phyloP scores from a whole-genome alignment of 1,140 invertebrate species.

The Zaprionus africanus region DNA sequence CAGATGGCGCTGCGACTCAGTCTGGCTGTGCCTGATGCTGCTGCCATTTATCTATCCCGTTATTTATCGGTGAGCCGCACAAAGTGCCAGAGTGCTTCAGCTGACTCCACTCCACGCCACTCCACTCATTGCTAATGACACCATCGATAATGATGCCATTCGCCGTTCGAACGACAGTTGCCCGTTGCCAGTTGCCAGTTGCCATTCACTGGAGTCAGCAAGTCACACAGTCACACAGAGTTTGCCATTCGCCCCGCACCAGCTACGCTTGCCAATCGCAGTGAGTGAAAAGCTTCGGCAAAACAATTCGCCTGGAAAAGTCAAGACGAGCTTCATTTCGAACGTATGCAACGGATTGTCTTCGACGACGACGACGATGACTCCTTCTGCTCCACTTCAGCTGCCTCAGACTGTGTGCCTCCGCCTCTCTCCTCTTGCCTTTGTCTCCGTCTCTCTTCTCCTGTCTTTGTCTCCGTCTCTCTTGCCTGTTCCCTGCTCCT shows the following conservation, averaged over 20 bases:
- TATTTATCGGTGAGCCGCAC: conserved; percentile 26
- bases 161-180: not conserved
- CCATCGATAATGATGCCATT: conserved; percentile 65
- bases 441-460: not conserved
- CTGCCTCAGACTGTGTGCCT: not conserved
- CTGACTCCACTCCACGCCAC: conserved; percentile 32
- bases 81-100: conserved; percentile 6
- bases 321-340: conserved; percentile 62
- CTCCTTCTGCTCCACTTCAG: conserved; percentile 8
- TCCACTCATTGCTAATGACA: conserved; percentile 68
- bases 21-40: not conserved
- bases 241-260: conserved; percentile 2
- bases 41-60: conserved; percentile 38
- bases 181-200: not conserved
- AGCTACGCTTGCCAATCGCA: conserved; percentile 39
- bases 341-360: conserved; percentile 58
- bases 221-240: not conserved
- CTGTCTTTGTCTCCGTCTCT: not conserved
- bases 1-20: not conserved
- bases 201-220: too few relatives aligned
- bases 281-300: conserved; percentile 35
- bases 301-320: conserved; percentile 68
- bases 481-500: too few relatives aligned
- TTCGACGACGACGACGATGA: conserved; percentile 1
- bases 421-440: not conserved